These are phyloP conservation scores for Harpegnathos saltator DNA, from an alignment of 1,140 invertebrate species.

Conservation along the genomic window DNA sequence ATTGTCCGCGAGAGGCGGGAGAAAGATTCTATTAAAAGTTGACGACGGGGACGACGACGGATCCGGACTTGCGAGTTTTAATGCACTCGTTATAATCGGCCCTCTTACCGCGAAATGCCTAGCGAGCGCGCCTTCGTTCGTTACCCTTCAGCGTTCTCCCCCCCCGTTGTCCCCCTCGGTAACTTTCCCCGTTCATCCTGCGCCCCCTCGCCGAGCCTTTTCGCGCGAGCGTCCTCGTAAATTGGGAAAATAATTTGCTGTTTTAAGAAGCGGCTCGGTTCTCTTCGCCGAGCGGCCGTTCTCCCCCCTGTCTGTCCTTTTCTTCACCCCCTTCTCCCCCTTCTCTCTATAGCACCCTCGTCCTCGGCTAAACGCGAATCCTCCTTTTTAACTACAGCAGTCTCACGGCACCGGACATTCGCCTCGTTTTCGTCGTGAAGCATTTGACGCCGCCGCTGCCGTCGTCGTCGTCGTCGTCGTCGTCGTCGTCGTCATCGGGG, in stretches of 20 bases:
- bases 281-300: neutral
- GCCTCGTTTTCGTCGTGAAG: slow-evolving; percentile 47
- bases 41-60: slow-evolving; percentile 71
- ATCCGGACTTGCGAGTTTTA: slow-evolving; percentile 80
- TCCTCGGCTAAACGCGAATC: slow-evolving; percentile 47
- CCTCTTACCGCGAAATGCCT: slow-evolving; percentile 79
- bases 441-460: slow-evolving; percentile 30
- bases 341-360: neutral
- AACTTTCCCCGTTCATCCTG: slow-evolving; percentile 31
- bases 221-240: slow-evolving; percentile 72
- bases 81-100: slow-evolving; percentile 81
- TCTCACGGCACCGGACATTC: slow-evolving; percentile 44
- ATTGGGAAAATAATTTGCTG: slow-evolving; percentile 81
- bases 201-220: neutral
- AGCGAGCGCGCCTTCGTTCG: slow-evolving; percentile 63
- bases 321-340: too few species aligned
- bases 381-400: slow-evolving; percentile 43
- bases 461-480: slow-evolving; percentile 13
- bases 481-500: neutral
- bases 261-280: slow-evolving; percentile 68
- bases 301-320: too few species aligned
- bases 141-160: slow-evolving; percentile 51
- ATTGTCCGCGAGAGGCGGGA: slow-evolving; percentile 66
- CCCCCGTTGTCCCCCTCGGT: too few species aligned
- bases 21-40: slow-evolving; percentile 81